Percentiles rank a stretch among this genome's conserved stretches.
Evolutionary conservation across 2,888 invertebrate genomes (phyloP).

Genomic region (Drosophila anomalata): DNA sequence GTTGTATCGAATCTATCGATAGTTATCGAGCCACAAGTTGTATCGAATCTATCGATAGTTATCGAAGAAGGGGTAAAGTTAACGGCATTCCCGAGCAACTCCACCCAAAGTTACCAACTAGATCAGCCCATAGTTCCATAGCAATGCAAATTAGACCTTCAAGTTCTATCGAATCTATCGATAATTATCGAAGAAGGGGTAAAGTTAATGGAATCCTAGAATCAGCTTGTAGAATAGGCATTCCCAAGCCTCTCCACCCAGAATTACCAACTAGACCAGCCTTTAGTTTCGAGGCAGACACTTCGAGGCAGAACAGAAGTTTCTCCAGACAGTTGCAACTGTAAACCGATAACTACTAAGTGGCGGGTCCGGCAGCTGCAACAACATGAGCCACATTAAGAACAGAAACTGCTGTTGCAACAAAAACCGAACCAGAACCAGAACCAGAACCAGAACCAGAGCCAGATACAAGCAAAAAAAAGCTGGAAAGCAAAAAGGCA

Average conservation of each 20-base stretch:
- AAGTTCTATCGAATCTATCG: no score
- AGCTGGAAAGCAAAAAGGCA: neutral
- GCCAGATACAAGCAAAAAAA: neutral
- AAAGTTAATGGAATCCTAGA: no score
- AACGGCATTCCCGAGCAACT: no score
- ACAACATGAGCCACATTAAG: neutral
- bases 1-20: no score
- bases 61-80: no score
- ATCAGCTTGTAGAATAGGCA: no score
- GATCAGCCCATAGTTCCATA: neutral
- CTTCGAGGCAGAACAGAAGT: neutral
- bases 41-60: no score
- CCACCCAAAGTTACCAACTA: neutral
- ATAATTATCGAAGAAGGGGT: no score
- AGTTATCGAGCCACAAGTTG: neutral
- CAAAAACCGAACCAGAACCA: slow-evolving; percentile 1
- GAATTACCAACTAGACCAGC: neutral
- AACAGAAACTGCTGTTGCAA: slow-evolving; percentile 12
- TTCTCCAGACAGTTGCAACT: slow-evolving; percentile 5
- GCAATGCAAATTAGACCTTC: no score
- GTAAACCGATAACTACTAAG: slow-evolving; percentile 3
- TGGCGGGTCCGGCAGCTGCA: neutral
- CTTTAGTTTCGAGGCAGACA: neutral
- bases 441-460: neutral
- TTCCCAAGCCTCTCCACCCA: no score